A percentile compares a stretch with the other conserved stretches of the same genome.
Conservation (phyloP, 53 echinoderm and acorn worm genomes). For the Glandiceps talaboti region DNA sequence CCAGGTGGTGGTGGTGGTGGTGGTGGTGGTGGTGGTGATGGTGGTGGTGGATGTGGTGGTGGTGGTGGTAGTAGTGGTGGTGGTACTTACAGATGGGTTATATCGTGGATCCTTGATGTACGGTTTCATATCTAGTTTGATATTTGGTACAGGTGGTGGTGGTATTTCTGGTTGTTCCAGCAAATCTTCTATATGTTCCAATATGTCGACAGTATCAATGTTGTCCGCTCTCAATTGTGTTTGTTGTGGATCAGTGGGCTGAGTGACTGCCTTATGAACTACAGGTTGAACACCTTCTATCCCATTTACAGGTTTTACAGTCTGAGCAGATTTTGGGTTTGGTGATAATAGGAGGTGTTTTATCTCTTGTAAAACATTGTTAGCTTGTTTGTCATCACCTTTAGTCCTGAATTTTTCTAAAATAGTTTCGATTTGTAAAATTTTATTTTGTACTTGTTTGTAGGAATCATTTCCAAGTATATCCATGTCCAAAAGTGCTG, state of each 20-base stretch:
- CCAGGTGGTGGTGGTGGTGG: not conserved
- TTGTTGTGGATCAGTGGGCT: not conserved
- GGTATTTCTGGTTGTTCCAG: not conserved
- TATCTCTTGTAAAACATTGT: not conserved
- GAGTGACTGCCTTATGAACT: too few relatives aligned
- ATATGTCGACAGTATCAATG: not conserved
- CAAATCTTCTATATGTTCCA: not conserved
- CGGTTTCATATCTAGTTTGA: constrained; percentile 4
- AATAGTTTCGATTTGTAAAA: not conserved
- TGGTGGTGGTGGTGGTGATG: too few relatives aligned
- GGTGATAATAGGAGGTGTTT: too few relatives aligned
- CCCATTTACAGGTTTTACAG: not conserved
- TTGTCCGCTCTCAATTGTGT: not conserved
- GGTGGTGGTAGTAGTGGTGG: too few relatives aligned
- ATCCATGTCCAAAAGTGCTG: not conserved
- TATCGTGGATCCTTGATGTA: constrained; percentile 5
- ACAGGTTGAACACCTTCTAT: not conserved
- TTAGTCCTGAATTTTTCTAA: not conserved
- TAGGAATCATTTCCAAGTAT: not conserved
- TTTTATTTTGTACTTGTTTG: not conserved
- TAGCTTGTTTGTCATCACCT: not conserved
- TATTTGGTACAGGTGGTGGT: not conserved
- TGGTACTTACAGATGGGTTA: constrained; percentile 19
- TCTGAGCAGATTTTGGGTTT: too few relatives aligned
- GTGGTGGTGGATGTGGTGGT: too few relatives aligned